Conservation (phyloP, 2,113 vertebrate genomes). For the Ophiodon elongatus region DNA sequence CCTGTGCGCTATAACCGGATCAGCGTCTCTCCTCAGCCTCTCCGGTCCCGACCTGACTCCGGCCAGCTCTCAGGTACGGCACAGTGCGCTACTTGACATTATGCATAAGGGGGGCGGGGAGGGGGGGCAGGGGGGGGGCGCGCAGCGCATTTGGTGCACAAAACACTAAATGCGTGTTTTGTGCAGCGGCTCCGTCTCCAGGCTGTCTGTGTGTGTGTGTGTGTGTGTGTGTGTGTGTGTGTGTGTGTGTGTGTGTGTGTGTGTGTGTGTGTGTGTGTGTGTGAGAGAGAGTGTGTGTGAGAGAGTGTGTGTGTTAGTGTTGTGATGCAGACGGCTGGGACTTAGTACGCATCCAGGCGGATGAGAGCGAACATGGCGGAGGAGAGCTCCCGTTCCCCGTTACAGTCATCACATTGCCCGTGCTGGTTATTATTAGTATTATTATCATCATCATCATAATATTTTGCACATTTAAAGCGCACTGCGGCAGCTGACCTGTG, state of each 20-base stretch:
- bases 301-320: too few relatives aligned
- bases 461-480: conserved; percentile 19
- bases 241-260: too few relatives aligned
- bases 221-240: too few relatives aligned
- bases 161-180: neutral
- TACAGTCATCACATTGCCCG: too few relatives aligned
- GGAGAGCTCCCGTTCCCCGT: too few relatives aligned
- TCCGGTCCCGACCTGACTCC: conserved; percentile 59
- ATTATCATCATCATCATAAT: too few relatives aligned
- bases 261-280: too few relatives aligned
- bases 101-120: neutral
- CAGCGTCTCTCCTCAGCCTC: conserved; percentile 67
- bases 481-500: conserved; percentile 65
- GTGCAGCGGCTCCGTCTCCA: too few relatives aligned
- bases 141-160: too few relatives aligned
- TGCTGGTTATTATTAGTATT: neutral
- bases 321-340: conserved; percentile 54
- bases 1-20: conserved; percentile 68
- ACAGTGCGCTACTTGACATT: neutral
- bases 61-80: conserved; percentile 73
- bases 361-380: conserved; percentile 80
- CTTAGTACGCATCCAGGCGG: conserved; percentile 55
- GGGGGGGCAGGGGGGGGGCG: too few relatives aligned
- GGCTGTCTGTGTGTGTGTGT: too few relatives aligned
- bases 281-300: too few relatives aligned